Base-by-base conservation (phyloP, 2,888 invertebrate species). In the Caenorhabditis sp. region DNA sequence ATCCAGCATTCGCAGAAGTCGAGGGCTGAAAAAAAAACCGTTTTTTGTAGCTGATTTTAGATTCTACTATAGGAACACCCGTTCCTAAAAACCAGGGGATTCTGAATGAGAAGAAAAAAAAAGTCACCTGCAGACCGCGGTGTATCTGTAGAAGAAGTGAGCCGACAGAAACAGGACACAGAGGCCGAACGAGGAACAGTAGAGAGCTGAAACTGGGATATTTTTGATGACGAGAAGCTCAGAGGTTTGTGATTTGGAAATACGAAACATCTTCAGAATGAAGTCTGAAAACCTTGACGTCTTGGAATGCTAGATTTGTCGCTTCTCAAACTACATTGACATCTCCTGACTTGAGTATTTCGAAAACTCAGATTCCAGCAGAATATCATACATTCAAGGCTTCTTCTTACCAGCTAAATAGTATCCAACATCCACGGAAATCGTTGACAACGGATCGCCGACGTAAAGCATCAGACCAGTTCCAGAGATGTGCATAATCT, bases 11-110 rank as follows among this genome's bases (percentile, higher is more conserved):
- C 24, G 24, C 5, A 73, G 61, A 24, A 73, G 49, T n/a, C 51
- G 59, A 26, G 49, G 63, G 22, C 73, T 73, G 73, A 51, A 73
- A 73, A 51, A n/a, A n/a, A n/a, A n/a, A n/a, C n/a, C n/a, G n/a
- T 49, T 28, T 24, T 16, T n/a, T 28, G 31, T 59, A 6, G 22
- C 6, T 54, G 19, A 49, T 12, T 12, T 19, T 1, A 24, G 12
- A 24, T 28, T 16, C 44, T 28, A n/a, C n/a, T n/a, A n/a, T n/a
- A n/a, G n/a, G n/a, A n/a, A n/a, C n/a, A n/a, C n/a, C n/a, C n/a
- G n/a, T n/a, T n/a, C n/a, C n/a, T n/a, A n/a, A n/a, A n/a, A n/a
- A n/a, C n/a, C n/a, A n/a, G n/a, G n/a, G 3, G 19, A 28, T 64
- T 64, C 26, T 44, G 16, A 10, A 1, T 26, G 35, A 2, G n/a